Conservation (phyloP, 1,140 invertebrate genomes). For the Zaprionus taronus region DNA sequence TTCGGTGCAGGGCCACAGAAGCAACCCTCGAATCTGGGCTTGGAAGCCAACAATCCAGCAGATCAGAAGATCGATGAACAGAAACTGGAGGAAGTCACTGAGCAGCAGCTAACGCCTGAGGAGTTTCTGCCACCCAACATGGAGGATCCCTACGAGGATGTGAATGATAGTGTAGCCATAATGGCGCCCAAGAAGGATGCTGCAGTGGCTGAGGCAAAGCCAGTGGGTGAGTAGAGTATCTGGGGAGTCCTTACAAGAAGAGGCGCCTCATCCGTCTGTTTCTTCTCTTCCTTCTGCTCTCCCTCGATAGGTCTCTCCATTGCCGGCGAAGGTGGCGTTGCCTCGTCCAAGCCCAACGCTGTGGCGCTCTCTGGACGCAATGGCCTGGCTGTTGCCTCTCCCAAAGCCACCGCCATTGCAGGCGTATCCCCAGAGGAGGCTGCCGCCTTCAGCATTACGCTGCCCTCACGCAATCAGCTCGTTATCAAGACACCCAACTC, state of each 20-base stretch:
- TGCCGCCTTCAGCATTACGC: constrained; percentile 79
- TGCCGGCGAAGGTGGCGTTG: constrained; percentile 88
- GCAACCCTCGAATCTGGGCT: constrained; percentile 66
- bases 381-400: constrained; percentile 88
- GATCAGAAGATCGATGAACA: constrained; percentile 73
- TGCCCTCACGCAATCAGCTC: constrained; percentile 76
- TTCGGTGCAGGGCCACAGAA: constrained; percentile 48
- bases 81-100: constrained; percentile 74
- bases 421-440: constrained; percentile 87
- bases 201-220: constrained; percentile 89
- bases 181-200: constrained; percentile 86
- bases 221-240: constrained; percentile 86
- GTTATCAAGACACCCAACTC: constrained; percentile 75
- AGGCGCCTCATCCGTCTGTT: neutral
- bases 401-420: constrained; percentile 89
- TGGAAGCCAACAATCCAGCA: constrained; percentile 63
- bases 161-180: constrained; percentile 84
- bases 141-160: constrained; percentile 81
- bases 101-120: constrained; percentile 69
- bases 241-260: no score
- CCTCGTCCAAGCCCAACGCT: constrained; percentile 88
- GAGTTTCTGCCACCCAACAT: constrained; percentile 70
- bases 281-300: neutral
- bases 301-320: constrained; percentile 85
- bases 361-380: constrained; percentile 88